Percentiles rank a stretch among this genome's conserved stretches.
phyloP scores from a whole-genome alignment of 2,888 invertebrate genomes.

The Drosophila cognata region DNA sequence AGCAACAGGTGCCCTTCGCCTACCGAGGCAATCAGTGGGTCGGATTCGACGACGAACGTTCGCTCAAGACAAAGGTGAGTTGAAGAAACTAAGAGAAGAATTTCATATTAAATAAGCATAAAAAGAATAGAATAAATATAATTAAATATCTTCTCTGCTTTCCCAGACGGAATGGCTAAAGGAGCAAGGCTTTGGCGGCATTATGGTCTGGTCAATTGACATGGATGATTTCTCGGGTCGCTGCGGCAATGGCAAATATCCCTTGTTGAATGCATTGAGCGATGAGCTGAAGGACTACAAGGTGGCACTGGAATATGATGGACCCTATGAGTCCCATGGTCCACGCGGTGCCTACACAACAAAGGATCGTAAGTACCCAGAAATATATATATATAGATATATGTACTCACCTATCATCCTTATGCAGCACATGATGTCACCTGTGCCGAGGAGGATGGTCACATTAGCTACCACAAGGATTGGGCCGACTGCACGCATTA shows the following conservation, averaged over 20 bases:
- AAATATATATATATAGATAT: neutral
- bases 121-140: neutral
- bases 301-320: conserved; percentile 93
- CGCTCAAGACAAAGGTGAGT: conserved; percentile 94
- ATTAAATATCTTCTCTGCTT: neutral
- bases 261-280: conserved; percentile 93
- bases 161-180: conserved; percentile 95
- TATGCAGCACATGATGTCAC: conserved; percentile 92
- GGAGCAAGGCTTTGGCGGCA: conserved; percentile 97
- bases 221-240: conserved; percentile 97
- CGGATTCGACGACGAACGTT: conserved; percentile 96
- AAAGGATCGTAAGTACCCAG: conserved; percentile 91
- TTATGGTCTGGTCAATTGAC: conserved; percentile 98
- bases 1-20: conserved; percentile 97
- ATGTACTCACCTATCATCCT: neutral
- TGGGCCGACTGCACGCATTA: conserved; percentile 96
- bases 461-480: conserved; percentile 96
- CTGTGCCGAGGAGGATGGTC: conserved; percentile 97
- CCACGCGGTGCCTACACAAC: conserved; percentile 92
- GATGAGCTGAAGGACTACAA: conserved; percentile 93
- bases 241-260: conserved; percentile 96
- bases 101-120: neutral
- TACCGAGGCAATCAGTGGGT: conserved; percentile 97
- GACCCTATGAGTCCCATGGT: conserved; percentile 92
- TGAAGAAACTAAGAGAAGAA: neutral